phyloP scores from a whole-genome alignment of 2,113 vertebrate genomes.

The Myxocyprinus asiaticus region DNA sequence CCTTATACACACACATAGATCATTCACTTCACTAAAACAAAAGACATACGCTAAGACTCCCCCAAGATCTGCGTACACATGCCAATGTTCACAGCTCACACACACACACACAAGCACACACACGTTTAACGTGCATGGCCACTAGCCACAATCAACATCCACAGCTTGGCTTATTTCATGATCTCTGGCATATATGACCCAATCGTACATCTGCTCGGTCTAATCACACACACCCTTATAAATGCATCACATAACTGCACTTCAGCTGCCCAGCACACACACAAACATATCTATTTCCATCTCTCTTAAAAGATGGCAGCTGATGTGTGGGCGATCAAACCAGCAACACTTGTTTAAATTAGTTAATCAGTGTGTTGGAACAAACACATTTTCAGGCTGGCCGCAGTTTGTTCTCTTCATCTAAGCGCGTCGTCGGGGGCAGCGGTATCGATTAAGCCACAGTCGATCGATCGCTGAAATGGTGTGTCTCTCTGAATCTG shows the following conservation, averaged over 20 bases:
- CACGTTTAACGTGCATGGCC: constrained; percentile 33
- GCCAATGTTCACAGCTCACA: constrained; percentile 8
- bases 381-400: constrained; percentile 62
- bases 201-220: constrained; percentile 23
- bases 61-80: constrained; percentile 25
- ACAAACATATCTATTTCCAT: constrained; percentile 32
- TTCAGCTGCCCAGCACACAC: not conserved
- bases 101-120: constrained; percentile 20
- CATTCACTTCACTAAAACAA: constrained; percentile 25
- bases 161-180: constrained; percentile 8
- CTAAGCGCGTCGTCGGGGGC: constrained; percentile 70
- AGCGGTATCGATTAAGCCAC: constrained; percentile 78
- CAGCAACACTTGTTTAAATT: constrained; percentile 56
- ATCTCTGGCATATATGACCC: constrained; percentile 28
- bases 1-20: constrained; percentile 10
- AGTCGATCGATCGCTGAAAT: constrained; percentile 79
- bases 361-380: constrained; percentile 58
- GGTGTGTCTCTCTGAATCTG: constrained; percentile 79
- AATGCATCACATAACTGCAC: constrained; percentile 9
- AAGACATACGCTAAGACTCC: constrained; percentile 21
- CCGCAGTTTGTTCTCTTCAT: constrained; percentile 73
- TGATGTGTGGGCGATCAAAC: constrained; percentile 38
- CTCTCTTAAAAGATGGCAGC: constrained; percentile 24
- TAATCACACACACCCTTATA: constrained; percentile 17
- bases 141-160: constrained; percentile 17